phyloP scores from a whole-genome alignment of 1,140 invertebrate species.

The Caerostris darwini region DNA sequence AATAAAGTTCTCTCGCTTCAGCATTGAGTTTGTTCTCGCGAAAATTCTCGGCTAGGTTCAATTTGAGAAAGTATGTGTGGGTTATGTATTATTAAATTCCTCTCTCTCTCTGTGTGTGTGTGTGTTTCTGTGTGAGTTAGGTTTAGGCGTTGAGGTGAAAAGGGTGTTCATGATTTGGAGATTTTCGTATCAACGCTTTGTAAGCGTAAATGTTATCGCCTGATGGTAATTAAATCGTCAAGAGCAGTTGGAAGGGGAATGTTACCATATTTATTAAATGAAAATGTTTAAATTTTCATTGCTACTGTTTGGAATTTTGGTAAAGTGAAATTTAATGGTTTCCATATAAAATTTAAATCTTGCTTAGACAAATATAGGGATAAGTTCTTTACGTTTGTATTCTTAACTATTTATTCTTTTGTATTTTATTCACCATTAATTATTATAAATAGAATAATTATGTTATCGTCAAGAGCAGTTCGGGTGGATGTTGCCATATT shows the following conservation, averaged over 20 bases:
- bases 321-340: too few relatives aligned
- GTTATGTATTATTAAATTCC: slow-evolving; percentile 3
- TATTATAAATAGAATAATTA: too few relatives aligned
- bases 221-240: background rate
- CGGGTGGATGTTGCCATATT: too few relatives aligned
- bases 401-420: too few relatives aligned
- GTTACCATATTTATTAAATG: too few relatives aligned
- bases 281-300: too few relatives aligned
- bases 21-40: background rate
- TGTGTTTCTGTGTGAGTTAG: background rate
- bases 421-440: too few relatives aligned
- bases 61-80: slow-evolving; percentile 5
- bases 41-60: background rate
- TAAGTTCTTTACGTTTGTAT: too few relatives aligned
- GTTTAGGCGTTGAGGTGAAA: background rate
- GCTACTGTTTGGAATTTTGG: too few relatives aligned
- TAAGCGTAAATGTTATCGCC: background rate
- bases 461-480: background rate
- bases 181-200: background rate
- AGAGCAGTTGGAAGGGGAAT: background rate
- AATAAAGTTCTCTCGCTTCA: slow-evolving; percentile 9
- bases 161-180: background rate
- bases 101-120: background rate
- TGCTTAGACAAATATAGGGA: too few relatives aligned
- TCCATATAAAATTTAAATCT: too few relatives aligned